These are phyloP conservation scores for Ceryle rudis DNA, from an alignment of 2,797 vertebrate genomes.

Conservation along the genomic window DNA sequence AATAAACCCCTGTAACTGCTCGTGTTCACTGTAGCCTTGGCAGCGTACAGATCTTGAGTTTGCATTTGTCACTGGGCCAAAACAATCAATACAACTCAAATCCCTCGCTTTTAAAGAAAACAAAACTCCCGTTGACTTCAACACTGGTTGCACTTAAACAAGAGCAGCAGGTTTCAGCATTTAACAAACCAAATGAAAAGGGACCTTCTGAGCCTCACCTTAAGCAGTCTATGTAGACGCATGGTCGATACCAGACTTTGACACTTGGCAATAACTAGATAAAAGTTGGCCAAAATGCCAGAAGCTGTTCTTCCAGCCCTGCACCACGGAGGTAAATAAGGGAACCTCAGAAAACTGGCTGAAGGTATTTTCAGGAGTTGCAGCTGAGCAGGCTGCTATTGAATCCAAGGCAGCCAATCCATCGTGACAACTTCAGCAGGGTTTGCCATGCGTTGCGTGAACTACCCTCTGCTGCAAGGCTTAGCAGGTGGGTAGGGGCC, in stretches of 20 bases:
- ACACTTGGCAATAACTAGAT: neutral
- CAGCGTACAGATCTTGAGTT: neutral
- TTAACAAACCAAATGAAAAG: neutral
- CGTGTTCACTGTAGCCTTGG: neutral
- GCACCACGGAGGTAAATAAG: neutral
- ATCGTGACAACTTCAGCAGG: neutral
- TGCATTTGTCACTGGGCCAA: neutral
- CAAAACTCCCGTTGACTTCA: neutral
- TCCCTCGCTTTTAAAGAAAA: neutral
- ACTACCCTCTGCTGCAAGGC: neutral
- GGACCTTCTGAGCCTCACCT: neutral
- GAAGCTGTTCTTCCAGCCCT: neutral
- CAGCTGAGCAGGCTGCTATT: neutral
- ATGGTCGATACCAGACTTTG: neutral
- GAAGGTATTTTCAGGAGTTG: neutral
- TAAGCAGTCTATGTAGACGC: neutral
- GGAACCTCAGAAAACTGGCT: neutral
- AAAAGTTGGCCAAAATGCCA: neutral
- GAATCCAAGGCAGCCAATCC: neutral
- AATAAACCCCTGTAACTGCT: neutral
- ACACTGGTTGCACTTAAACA: neutral
- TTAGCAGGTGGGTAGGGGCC: neutral
- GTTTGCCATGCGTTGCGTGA: neutral
- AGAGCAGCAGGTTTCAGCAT: neutral
- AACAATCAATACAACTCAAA: neutral